Base-by-base conservation (phyloP, 2,888 invertebrate genomes). In the Xiphydria camelus region DNA sequence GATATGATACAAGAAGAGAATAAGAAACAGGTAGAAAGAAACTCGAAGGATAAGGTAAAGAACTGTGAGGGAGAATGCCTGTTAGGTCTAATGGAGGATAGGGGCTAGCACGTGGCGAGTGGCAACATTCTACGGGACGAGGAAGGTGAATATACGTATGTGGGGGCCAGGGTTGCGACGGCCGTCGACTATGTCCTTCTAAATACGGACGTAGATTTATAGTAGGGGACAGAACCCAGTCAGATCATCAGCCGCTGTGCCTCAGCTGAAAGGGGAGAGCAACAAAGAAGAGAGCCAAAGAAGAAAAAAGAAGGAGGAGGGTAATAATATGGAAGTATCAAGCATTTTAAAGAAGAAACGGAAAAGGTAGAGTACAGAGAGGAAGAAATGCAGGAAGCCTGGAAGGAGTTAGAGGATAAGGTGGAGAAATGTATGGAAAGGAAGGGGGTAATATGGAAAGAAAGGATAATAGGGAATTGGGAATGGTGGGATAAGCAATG, bases 61-160 rank as follows among this genome's bases (percentile, higher is more conserved):
- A 44, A 49, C 10, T 25, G 7, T 9, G 54, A 49, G 10, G 49
- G 49, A 5, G 34, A n/a, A 21, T 31, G 14, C 15, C n/a, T 47
- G 6, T 4, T 45, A 2, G 29, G 34, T 4, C 4, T 14, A 12
- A 6, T 38, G 19, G 43, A 43, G n/a, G 45, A 42, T 10, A 34
- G 39, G n/a, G 47, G 51, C 1, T 51, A 47, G 49, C 29, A 41
- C n/a, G 41, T 51, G 5, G n/a, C 40, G 19, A 54, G 47, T 29
- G 51, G 42, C n/a, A 45, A 35, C 9, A 5, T 36, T 12, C 19
- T 22, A 7, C 37, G 47, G 6, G 45, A 54, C 12, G 34, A 36
- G 21, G 47, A 49, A 7, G 54, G 51, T 1, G 36, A 47, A 4
- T 51, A 12, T 17, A 49, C 49, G 6, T 49, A 25, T 6, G 35